phyloP scores from a whole-genome alignment of 92 coral and sea anemone genomes.

The Parazoanthus swiftii region DNA sequence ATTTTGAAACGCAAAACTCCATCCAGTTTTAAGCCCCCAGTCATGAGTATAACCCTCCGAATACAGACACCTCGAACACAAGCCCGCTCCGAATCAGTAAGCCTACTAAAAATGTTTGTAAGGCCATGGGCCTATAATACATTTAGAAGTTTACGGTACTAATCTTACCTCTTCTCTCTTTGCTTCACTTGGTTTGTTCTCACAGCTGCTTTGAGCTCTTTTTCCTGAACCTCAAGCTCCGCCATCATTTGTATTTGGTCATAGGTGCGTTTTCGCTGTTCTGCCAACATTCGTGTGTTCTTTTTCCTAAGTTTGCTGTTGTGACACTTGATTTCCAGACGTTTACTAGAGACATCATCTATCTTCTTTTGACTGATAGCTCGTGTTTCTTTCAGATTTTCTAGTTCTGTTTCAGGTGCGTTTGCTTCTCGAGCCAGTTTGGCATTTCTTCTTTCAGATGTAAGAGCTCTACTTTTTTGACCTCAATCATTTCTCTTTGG shows the following conservation, averaged over 20 bases:
- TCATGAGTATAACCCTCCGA: no score
- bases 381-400: neutral
- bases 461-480: neutral
- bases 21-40: no score
- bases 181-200: conserved; percentile 24
- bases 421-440: neutral
- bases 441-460: neutral
- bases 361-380: neutral
- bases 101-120: no score
- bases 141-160: no score
- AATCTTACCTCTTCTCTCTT: conserved; percentile 13
- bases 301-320: conserved; percentile 19
- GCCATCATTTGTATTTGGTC: neutral
- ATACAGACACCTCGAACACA: no score
- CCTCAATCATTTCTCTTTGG: neutral
- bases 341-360: neutral
- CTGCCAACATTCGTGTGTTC: conserved; percentile 1
- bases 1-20: no score
- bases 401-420: neutral
- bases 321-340: neutral
- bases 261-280: neutral
- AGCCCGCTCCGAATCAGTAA: no score
- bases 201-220: conserved; percentile 8
- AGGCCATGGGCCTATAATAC: no score
- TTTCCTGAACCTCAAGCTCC: conserved; percentile 11